These are phyloP conservation scores for Catajapyx aquilonaris DNA, from an alignment of 1,140 invertebrate species.

Conservation along the genomic window DNA sequence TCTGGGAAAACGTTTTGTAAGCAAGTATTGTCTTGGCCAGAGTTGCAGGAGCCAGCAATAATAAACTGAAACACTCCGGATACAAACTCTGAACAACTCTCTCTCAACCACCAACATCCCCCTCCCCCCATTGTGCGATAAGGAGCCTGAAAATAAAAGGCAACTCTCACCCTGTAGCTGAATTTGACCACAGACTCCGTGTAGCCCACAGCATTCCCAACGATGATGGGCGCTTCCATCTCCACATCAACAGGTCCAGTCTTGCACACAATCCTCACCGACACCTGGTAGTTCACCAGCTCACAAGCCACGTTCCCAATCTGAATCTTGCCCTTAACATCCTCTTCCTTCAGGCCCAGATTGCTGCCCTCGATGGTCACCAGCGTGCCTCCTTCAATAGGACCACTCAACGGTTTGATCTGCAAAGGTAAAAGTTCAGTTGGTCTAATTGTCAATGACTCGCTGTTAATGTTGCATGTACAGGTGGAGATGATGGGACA, in stretches of 20 bases:
- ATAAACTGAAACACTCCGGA: no score
- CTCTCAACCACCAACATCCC: no score
- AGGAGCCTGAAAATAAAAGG: no score
- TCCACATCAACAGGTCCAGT: conserved; percentile 54
- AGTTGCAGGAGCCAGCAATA: no score
- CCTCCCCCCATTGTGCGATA: no score
- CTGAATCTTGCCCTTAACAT: conserved; percentile 73
- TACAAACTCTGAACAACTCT: no score
- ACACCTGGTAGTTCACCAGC: conserved; percentile 74
- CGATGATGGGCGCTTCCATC: conserved; percentile 56
- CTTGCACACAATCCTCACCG: conserved; percentile 70
- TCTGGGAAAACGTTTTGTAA: no score
- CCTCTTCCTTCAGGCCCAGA: conserved; percentile 70
- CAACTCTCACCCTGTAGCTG: conserved; percentile 49
- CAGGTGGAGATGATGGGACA: no score
- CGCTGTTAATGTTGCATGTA: no score
- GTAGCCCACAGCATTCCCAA: conserved; percentile 70
- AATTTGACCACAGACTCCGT: conserved; percentile 74
- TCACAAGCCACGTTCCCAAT: conserved; percentile 77
- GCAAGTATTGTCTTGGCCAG: no score
- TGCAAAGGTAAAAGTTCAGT: conserved; percentile 17
- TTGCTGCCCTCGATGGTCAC: conserved; percentile 92
- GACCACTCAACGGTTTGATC: conserved; percentile 84
- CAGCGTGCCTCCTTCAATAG: conserved; percentile 84
- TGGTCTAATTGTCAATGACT: no score